Evolutionary conservation across 2,113 vertebrate species (phyloP), one percentile per base, ranked within the genome.

Genomic region (Ciconia stormi): DNA sequence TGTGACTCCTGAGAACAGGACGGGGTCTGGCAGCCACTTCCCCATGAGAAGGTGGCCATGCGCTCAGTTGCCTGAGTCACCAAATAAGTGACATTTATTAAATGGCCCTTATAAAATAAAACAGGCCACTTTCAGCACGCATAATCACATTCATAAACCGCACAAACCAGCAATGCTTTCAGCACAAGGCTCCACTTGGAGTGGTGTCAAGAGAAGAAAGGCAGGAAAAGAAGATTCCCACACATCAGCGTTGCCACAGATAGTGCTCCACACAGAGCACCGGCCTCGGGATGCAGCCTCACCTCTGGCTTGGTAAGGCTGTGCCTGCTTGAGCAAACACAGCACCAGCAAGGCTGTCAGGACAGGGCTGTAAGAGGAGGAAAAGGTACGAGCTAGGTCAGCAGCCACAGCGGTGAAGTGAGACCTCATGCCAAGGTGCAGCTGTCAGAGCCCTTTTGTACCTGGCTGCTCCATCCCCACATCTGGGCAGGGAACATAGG

Each of bases 41-140:
- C 72, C 6, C 0, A 29, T 18, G 44, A 82, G 73, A 85, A 65
- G 73, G 63, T 22, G 1, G 67, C 89, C 69, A 59, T 9, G 46
- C 2, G 2, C 62, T 90, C 73, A 46, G 44, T 52, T 70, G 53
- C 63, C 84, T 13, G 29, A 87, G 47, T 84, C 78, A 87, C 52
- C 87, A 84, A 56, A 40, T 79, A 91, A 96, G 79, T 87, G 87
- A 91, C 90, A 91, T 90, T 95, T 95, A 95, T 95, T 93, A 96
- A 97, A 82, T 83, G 44, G 61, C 36, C 47, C 61, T 97, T 82
- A 52, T 7, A 80, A 91, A 93, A 93, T 49, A 71, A 86, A 95
- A 85, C 73, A 79, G 46, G 46, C 61, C 7, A 6, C 87, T 97
- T 95, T 80, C 89, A 84, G 42, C 56, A 65, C 82, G 77, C 58